These are phyloP conservation scores for Helogale parvula DNA, from an alignment of 2,113 vertebrate species.

Conservation along the genomic window DNA sequence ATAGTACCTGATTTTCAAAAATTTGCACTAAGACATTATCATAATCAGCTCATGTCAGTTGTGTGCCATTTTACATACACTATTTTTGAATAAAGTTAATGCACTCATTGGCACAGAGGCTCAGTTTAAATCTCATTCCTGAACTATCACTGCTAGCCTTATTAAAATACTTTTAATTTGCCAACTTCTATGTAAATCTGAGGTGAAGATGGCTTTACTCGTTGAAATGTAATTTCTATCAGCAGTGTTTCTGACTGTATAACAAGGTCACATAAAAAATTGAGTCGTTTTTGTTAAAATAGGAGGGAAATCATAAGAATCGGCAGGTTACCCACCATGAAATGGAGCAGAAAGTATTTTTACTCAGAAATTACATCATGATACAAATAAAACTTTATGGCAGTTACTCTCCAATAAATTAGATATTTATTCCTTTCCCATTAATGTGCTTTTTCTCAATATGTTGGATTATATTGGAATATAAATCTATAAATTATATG, in stretches of 20 bases:
- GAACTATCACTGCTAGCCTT: constrained; percentile 69
- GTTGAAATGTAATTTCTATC: constrained; percentile 72
- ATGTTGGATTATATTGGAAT: constrained; percentile 61
- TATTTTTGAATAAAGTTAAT: constrained; percentile 85
- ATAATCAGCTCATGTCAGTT: constrained; percentile 89
- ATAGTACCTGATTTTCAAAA: constrained; percentile 89
- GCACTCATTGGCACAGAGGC: constrained; percentile 81
- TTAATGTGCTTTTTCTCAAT: constrained; percentile 57
- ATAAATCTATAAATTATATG: constrained; percentile 71
- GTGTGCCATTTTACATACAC: constrained; percentile 84
- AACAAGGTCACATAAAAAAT: constrained; percentile 65
- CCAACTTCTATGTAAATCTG: constrained; percentile 65
- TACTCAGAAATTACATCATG: constrained; percentile 24
- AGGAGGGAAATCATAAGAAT: constrained; percentile 60
- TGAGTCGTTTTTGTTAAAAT: constrained; percentile 43
- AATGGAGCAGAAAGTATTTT: constrained; percentile 59
- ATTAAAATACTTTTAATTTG: constrained; percentile 82
- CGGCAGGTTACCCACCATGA: constrained; percentile 32
- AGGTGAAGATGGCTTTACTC: constrained; percentile 58
- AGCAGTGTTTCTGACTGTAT: constrained; percentile 55
- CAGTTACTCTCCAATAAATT: constrained; percentile 28
- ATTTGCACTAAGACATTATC: constrained; percentile 87
- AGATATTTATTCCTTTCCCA: constrained; percentile 62
- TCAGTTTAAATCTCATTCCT: constrained; percentile 77
- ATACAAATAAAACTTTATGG: constrained; percentile 66